Evolutionary conservation across 2,113 vertebrate species (phyloP), one percentile per base, ranked within the genome.

Genomic region (Elachura formosa): DNA sequence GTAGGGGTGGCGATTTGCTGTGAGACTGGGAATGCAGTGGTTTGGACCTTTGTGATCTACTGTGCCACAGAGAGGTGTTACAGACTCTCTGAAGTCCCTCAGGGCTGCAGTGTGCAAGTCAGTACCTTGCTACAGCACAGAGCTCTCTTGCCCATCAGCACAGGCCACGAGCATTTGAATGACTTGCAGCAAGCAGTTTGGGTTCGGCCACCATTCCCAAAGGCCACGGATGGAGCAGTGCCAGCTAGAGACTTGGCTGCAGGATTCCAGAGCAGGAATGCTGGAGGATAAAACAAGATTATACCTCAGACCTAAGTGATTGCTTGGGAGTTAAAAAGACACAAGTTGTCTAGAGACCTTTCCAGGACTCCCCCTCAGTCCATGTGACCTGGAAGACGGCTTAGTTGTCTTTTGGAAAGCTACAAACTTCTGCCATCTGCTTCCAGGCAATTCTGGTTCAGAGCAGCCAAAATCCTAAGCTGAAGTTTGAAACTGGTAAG

Each of bases 331-430:
- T 73, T 52, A n/a, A 38, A 76, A 87, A 76, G 67, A 22, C 24
- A 41, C 3, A 5, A 75, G 40, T 29, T 56, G n/a, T 52, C 41
- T 26, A 9, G 19, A 71, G 56, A 67, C 40, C 28, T 63, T 58
- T 7, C 38, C 52, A 87, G 52, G 48, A 56, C 31, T 61, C 24
- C 34, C 6, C 28, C 14, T 56, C 51, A 41, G 52, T 12, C 34
- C 2, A 0, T 24, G 34, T 0, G 1, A 58, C 28, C 41, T 22
- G 21, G 12, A 75, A 51, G 24, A 58, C 48, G 33, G 29, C 33
- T 63, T 34, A 41, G 34, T 2, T 59, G 8, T 61, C 36, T 46
- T 80, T 72, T 10, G 6, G 59, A 64, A 54, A 51, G 23, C 18
- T 73, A 38, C 45, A 49, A 74, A 59, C 40, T 41, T n/a, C 36